Conservation (phyloP, 2,113 vertebrate species). For the Dasyornis broadbenti region DNA sequence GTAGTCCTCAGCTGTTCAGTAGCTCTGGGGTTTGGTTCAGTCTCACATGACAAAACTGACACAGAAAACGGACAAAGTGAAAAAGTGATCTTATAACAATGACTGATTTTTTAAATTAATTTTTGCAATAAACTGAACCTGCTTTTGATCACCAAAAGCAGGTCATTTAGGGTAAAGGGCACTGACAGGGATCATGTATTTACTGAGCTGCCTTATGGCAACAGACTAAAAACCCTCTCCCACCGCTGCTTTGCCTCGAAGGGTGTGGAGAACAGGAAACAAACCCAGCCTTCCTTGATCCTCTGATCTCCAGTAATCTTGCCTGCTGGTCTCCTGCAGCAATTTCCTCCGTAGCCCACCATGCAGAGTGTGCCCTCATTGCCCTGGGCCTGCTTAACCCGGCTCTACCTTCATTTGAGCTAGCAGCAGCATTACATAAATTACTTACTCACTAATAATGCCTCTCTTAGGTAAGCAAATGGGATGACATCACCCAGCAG, state of each 20-base stretch:
- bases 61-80: not conserved
- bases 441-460: not conserved
- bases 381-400: not conserved
- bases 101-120: not conserved
- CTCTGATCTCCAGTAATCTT: not conserved
- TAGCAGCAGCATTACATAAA: not conserved
- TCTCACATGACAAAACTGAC: not conserved
- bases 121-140: not conserved
- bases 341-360: not conserved
- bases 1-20: rapidly evolving
- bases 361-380: not conserved
- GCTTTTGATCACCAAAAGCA: not conserved
- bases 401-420: not conserved
- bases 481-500: not conserved
- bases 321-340: not conserved
- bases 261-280: not conserved
- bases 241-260: not conserved
- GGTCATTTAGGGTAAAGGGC: not conserved
- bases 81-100: not conserved
- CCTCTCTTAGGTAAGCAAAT: conserved; percentile 7
- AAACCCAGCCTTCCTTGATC: not conserved
- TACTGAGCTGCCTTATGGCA: not conserved
- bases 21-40: not conserved
- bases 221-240: not conserved
- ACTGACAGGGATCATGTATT: not conserved